These are phyloP conservation scores for Tinea semifulvella DNA, from an alignment of 2,888 invertebrate genomes.

Conservation along the genomic window DNA sequence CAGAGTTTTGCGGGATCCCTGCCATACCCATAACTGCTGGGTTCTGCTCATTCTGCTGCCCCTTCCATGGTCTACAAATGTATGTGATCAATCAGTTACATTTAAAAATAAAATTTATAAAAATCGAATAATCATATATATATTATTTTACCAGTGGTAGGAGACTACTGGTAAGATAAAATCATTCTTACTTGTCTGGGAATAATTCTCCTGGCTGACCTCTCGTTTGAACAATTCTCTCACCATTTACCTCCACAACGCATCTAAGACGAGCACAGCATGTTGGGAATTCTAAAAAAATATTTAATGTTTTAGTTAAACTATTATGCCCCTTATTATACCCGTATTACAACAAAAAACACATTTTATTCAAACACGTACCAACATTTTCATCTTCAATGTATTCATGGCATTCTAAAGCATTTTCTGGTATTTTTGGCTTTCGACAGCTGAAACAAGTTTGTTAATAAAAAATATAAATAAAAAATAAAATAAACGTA, in stretches of 20 bases:
- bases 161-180: too few species aligned
- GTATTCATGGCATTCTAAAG: conserved; percentile 57
- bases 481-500: too few species aligned
- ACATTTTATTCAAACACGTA: conserved; percentile 25
- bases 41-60: conserved; percentile 56
- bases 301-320: background rate
- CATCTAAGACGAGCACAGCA: conserved; percentile 55
- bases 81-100: too few species aligned
- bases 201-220: conserved; percentile 60
- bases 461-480: too few species aligned
- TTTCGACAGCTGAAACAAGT: conserved; percentile 51
- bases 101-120: too few species aligned
- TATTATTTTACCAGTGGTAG: too few species aligned
- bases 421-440: conserved; percentile 60
- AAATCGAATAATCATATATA: too few species aligned
- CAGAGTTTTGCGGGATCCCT: conserved; percentile 45
- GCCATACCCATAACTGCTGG: conserved; percentile 54
- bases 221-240: conserved; percentile 55
- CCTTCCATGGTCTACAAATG: conserved; percentile 57
- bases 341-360: background rate
- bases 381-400: conserved; percentile 62
- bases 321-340: background rate
- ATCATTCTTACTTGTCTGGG: conserved; percentile 48
- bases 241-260: conserved; percentile 55
- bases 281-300: conserved; percentile 48